These are phyloP conservation scores for Stenchaetothrips biformis DNA, from an alignment of 2,888 invertebrate species.

Conservation along the genomic window DNA sequence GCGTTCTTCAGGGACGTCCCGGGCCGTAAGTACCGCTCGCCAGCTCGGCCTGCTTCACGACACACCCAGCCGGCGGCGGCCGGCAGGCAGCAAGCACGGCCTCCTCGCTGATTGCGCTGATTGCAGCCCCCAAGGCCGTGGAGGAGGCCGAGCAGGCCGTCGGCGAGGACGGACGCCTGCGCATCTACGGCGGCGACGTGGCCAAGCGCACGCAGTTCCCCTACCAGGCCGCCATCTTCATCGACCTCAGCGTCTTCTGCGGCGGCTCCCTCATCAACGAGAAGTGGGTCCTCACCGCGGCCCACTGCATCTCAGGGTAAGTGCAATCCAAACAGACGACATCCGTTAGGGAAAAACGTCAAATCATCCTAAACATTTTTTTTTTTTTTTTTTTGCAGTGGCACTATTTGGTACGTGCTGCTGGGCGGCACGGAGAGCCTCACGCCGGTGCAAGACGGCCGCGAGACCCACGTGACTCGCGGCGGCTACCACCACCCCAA, in stretches of 20 bases:
- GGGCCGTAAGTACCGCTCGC: background rate
- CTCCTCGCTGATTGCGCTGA: background rate
- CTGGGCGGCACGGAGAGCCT: background rate
- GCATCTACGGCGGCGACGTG: background rate
- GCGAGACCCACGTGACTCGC: no score
- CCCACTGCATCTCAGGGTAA: background rate
- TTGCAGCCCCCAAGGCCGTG: background rate
- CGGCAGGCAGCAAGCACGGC: background rate
- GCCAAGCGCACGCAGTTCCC: background rate
- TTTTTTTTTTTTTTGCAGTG: background rate
- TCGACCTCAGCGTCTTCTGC: background rate
- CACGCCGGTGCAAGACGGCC: no score
- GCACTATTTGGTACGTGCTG: background rate
- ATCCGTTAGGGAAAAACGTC: background rate
- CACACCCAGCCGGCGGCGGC: no score
- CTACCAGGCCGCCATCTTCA: background rate
- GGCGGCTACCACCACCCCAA: background rate
- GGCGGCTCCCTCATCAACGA: background rate
- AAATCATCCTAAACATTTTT: background rate
- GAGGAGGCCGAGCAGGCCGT: background rate
- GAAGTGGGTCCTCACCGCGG: background rate
- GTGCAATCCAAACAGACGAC: background rate
- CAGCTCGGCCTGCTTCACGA: no score
- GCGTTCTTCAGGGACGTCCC: conserved; percentile 10
- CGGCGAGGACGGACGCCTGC: background rate